Base-by-base conservation (phyloP, 1,140 invertebrate species). In the Dreissena polymorpha region DNA sequence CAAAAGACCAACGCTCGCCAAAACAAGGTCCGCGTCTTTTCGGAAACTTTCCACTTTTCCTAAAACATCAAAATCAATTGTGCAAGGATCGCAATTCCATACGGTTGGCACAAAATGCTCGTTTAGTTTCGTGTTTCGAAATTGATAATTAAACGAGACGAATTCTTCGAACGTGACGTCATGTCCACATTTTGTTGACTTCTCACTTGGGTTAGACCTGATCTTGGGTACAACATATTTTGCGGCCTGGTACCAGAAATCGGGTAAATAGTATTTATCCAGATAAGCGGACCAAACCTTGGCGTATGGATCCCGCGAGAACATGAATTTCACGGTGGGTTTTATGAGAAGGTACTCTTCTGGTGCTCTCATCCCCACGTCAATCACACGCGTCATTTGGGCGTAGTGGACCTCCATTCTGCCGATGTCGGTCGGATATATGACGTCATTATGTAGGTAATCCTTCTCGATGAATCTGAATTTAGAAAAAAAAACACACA, bases 81-180 rank as follows among this genome's bases (percentile, higher is more conserved):
- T 14, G 39, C 84, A 84, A 13, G 86, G 76, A 51, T 72, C 68
- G 65, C 86, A 87, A 3, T 69, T 39, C 10, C 76, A 49, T 51
- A 80, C 67, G n/a, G 84, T 75, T 39, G 84, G 84, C 14, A 70
- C 73, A 55, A 74, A 87, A 75, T 87, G 86, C 3, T 50, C 55
- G 67, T 87, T 83, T 23, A 86, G 65, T 49, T 82, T 75, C 7
- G 65, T 57, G 39, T 39, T 39, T 39, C 8, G 39, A 39, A 39
- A 39, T 39, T 39, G 39, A 39, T 39, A 39, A 39, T 39, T 39
- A 63, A 63, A 63, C 18, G 18, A 21, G 10, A 87, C 25, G 49
- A 87, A 87, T 55, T 87, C 86, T 8, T 60, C 51, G 70, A 87
- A 87, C 14, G 76, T 74, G 25, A 86, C 74, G 64, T 83, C 86